These are phyloP conservation scores for Gobionotothen gibberifrons DNA, from an alignment of 2,797 vertebrate genomes.

Conservation along the genomic window DNA sequence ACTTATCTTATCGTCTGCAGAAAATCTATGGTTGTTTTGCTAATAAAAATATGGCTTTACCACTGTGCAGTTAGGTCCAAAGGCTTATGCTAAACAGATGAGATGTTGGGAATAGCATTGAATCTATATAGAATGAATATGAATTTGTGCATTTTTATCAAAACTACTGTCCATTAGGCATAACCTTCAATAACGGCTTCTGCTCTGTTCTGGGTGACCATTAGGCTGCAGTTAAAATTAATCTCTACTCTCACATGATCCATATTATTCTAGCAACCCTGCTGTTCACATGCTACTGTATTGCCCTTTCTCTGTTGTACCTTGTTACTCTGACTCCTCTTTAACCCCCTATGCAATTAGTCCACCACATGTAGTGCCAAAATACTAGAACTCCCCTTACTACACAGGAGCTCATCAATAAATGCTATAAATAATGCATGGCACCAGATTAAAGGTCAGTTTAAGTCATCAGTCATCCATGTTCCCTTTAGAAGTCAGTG, in stretches of 20 bases:
- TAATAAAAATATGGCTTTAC: conserved; percentile 29
- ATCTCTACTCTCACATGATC: conserved; percentile 42
- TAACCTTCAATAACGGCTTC: conserved; percentile 36
- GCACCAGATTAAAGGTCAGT: conserved; percentile 12
- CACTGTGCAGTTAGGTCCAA: conserved; percentile 38
- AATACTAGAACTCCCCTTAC: conserved; percentile 24
- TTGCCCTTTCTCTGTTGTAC: conserved; percentile 54
- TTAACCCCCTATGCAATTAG: conserved; percentile 25
- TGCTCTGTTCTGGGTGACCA: conserved; percentile 40
- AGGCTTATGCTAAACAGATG: conserved; percentile 17
- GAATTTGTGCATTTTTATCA: conserved; percentile 36
- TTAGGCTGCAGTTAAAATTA: conserved; percentile 60
- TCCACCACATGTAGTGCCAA: conserved; percentile 1
- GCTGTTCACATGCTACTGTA: conserved; percentile 49
- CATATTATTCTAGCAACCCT: conserved; percentile 46
- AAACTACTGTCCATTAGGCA: conserved; percentile 34
- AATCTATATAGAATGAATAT: conserved; percentile 30
- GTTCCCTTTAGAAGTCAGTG: conserved; percentile 5
- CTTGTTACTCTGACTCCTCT: conserved; percentile 47
- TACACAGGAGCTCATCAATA: conserved; percentile 32
- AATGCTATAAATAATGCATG: conserved; percentile 42
- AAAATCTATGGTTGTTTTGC: conserved; percentile 17
- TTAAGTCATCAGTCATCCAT: conserved; percentile 26
- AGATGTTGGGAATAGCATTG: conserved; percentile 13
- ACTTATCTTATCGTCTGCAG: not conserved